A percentile compares a stretch with the other conserved stretches of the same genome.
These are phyloP conservation scores for Neoaliturus tenellus DNA, from an alignment of 2,888 invertebrate species.

Conservation along the genomic window DNA sequence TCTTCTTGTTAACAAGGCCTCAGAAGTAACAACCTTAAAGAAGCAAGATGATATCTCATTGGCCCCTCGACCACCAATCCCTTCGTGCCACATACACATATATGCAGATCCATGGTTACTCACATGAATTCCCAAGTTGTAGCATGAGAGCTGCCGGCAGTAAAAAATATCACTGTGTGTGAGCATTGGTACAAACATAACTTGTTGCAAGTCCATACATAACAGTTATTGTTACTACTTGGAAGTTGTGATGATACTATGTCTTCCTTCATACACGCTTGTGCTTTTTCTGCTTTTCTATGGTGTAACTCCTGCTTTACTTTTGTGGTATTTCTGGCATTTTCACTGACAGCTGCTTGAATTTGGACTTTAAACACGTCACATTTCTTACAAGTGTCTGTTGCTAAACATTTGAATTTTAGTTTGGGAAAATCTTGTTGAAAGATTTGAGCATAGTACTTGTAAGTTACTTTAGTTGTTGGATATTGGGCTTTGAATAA, in stretches of 20 bases:
- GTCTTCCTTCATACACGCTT: conserved; percentile 57
- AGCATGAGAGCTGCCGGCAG: conserved; percentile 65
- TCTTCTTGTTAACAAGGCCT: conserved; percentile 42
- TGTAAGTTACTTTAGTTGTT: conserved; percentile 9
- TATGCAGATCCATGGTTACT: conserved; percentile 62
- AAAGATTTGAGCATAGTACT: conserved; percentile 32
- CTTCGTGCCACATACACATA: conserved; percentile 66
- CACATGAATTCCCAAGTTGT: conserved; percentile 66
- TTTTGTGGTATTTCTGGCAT: neutral
- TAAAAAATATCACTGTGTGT: conserved; percentile 68
- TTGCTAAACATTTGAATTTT: conserved; percentile 43
- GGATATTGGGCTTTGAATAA: conserved; percentile 20
- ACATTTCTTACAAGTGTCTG: conserved; percentile 58
- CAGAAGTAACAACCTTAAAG: conserved; percentile 54
- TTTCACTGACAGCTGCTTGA: conserved; percentile 20
- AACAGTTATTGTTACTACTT: conserved; percentile 64
- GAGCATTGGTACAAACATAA: conserved; percentile 67
- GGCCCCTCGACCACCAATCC: conserved; percentile 64
- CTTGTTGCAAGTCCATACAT: conserved; percentile 68
- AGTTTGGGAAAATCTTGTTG: conserved; percentile 43
- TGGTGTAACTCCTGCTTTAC: conserved; percentile 58
- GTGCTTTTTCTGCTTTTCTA: conserved; percentile 58
- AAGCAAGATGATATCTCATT: conserved; percentile 64
- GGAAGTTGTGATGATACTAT: conserved; percentile 55
- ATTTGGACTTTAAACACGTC: conserved; percentile 47